Percentiles rank a stretch among this genome's conserved stretches.
Conservation (phyloP, 2,113 vertebrate species). For the Strix uralensis region DNA sequence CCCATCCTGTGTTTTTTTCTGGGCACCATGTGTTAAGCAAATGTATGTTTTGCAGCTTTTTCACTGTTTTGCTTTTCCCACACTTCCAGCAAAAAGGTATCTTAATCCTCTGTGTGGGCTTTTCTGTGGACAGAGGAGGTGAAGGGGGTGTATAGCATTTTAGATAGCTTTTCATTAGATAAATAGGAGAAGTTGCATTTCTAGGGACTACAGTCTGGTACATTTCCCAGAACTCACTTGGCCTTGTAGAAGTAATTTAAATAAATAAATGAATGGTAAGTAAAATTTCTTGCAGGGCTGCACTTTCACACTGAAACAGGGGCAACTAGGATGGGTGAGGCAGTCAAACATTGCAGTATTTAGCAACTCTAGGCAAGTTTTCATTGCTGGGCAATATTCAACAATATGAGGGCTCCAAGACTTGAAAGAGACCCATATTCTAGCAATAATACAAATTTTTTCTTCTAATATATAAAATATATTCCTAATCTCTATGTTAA, state of each 20-base stretch:
- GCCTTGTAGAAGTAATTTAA: constrained; percentile 10
- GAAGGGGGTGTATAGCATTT: background rate
- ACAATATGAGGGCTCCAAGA: background rate
- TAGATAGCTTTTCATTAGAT: background rate
- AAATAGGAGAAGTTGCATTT: background rate
- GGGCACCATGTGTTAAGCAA: no score
- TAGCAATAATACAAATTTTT: background rate
- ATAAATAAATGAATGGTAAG: background rate
- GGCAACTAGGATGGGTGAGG: background rate
- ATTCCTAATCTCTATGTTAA: background rate
- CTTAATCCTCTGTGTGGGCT: background rate
- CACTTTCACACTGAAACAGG: background rate
- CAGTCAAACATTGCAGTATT: background rate
- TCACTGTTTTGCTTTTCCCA: no score
- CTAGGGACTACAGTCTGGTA: background rate
- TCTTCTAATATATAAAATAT: background rate
- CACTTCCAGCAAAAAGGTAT: background rate
- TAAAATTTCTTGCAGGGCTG: background rate
- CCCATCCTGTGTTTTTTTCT: no score
- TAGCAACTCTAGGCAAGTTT: background rate
- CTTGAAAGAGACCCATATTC: background rate
- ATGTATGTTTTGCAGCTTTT: no score
- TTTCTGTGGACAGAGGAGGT: background rate
- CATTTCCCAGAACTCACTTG: background rate
- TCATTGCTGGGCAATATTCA: background rate